These are phyloP conservation scores for Rhogogaster chlorosoma DNA, from an alignment of 2,888 invertebrate species.

Conservation along the genomic window DNA sequence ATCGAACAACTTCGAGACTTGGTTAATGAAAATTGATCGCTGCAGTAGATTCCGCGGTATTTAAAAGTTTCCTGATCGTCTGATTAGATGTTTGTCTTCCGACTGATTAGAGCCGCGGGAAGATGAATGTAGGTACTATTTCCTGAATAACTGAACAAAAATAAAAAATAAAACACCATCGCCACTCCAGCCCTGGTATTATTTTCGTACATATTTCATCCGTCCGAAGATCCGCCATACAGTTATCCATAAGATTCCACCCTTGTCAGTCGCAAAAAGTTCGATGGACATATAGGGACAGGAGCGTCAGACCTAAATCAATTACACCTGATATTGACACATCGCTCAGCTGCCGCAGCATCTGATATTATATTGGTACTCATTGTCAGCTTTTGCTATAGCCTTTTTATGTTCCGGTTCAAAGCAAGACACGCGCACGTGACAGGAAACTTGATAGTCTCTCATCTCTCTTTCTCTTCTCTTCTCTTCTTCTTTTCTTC, in stretches of 20 bases:
- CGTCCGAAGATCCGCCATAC: background rate
- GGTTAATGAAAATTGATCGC: background rate
- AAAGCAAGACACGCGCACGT: background rate
- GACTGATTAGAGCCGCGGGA: background rate
- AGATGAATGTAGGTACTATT: background rate
- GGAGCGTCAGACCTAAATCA: slow-evolving; percentile 36
- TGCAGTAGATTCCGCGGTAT: background rate
- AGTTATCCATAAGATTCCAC: background rate
- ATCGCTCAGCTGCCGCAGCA: slow-evolving; percentile 18
- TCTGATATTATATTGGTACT: slow-evolving; percentile 17
- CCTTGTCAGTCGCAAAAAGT: slow-evolving; percentile 33
- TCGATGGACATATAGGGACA: slow-evolving; percentile 10
- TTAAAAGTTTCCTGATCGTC: background rate
- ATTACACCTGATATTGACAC: slow-evolving; percentile 45
- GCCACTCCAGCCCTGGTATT: background rate
- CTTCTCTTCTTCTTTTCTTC: background rate
- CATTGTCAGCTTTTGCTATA: slow-evolving; percentile 20
- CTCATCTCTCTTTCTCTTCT: background rate
- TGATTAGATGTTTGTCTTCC: background rate
- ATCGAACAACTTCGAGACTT: background rate
- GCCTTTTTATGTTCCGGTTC: background rate
- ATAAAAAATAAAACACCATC: background rate
- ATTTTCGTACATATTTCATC: background rate
- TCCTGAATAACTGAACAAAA: background rate
- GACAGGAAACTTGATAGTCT: background rate